Base-by-base conservation (phyloP, 2,113 vertebrate species). In the Carassius gibelio region DNA sequence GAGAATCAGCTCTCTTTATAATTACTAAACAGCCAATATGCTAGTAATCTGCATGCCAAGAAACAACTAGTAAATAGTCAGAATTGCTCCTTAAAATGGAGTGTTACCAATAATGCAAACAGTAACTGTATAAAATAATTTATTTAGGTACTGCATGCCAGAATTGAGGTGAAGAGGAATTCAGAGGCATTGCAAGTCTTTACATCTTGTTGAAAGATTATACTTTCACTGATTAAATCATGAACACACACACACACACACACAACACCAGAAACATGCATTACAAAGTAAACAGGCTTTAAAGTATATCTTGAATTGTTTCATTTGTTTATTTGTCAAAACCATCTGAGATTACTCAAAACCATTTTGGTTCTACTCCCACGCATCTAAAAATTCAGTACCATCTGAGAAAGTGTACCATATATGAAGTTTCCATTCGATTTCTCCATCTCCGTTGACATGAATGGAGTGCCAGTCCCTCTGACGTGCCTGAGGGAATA, bases 401-500 rank as follows among this genome's bases (percentile, higher is more conserved):
- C 3, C 57, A n/a, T 72, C 8, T 62, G 21, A 23, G 57, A 79
- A 79, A 34, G n/a, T 55, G 23, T 76, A 19, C 75, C 75, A 34
- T 52, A 30, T 75, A 17, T 26, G 30, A 75, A 59, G 21, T 79
- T 50, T 66, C 52, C 17, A 64, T 21, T 86, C 1, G 19, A 38
- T 72, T 68, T 61, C 62, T 78, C 86, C 77, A 86, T 50, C 91
- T 88, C 71, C 78, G 81, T 79, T 84, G 81, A 91, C 68, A 87
- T 23, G 52, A 55, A 87, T 75, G 90, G 91, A 87, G 89, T 90
- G 89, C 86, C 88, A 83, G 86, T 88, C 74, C 90, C 88, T 82
- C 74, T 84, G 81, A 75, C 69, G 76, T 87, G 89, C 93, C 82
- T 64, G 38, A 75, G 92, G 93, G 91, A 92, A 84, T 84, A 93